Conservation (phyloP, 1,140 invertebrate species). For the Potamilus streckersoni region DNA sequence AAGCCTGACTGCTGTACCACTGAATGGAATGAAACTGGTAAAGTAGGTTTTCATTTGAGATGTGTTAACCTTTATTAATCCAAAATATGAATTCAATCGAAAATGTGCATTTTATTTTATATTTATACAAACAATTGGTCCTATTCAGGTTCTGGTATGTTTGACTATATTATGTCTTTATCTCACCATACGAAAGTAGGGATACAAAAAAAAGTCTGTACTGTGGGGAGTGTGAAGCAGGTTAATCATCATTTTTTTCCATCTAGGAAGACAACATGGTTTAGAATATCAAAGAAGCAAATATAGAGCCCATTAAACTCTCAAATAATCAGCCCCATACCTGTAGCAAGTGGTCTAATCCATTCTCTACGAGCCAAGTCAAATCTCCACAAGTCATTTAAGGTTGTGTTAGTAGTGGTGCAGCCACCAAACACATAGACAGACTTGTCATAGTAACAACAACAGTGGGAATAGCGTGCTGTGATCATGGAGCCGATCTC, state of each 20-base stretch:
- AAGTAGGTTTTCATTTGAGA: too few species aligned
- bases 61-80: too few species aligned
- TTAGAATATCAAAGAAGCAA: background rate
- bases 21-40: too few species aligned
- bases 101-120: too few species aligned
- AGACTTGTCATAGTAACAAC: constrained; percentile 76
- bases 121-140: too few species aligned
- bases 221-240: background rate
- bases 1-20: too few species aligned
- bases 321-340: constrained; percentile 37
- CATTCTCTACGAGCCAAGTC: constrained; percentile 88
- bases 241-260: too few species aligned
- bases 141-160: too few species aligned
- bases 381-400: constrained; percentile 96
- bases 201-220: background rate
- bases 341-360: constrained; percentile 70
- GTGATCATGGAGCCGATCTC: constrained; percentile 70
- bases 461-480: constrained; percentile 91
- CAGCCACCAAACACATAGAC: constrained; percentile 98
- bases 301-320: background rate
- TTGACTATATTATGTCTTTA: too few species aligned
- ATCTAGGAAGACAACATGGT: too few species aligned
- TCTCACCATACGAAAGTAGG: too few species aligned
- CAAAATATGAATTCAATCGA: too few species aligned
- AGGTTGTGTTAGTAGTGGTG: constrained; percentile 93